phyloP scores from a whole-genome alignment of 2,113 vertebrate species.

The Melanerpes aurifrons region DNA sequence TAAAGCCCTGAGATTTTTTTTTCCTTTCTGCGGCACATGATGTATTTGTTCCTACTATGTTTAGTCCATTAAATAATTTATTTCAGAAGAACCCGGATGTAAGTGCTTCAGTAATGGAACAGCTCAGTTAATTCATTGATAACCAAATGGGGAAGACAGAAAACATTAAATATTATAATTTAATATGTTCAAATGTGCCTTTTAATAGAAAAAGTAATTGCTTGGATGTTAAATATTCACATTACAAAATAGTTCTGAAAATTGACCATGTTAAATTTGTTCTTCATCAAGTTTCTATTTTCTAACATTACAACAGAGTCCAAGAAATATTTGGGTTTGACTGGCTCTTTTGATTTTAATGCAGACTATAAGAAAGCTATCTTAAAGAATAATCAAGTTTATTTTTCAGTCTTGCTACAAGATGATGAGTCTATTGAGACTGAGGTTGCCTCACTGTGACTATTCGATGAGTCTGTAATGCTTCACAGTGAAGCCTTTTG shows the following conservation, averaged over 20 bases:
- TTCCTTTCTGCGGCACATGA: neutral
- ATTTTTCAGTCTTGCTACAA: slow-evolving; percentile 66
- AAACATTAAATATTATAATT: slow-evolving; percentile 48
- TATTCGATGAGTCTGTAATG: slow-evolving; percentile 32
- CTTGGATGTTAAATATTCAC: slow-evolving; percentile 57
- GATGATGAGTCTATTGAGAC: slow-evolving; percentile 55
- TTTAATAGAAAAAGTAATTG: slow-evolving; percentile 63
- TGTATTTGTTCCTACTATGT: neutral
- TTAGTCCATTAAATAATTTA: neutral
- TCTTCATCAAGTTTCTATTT: slow-evolving; percentile 38
- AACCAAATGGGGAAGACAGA: slow-evolving; percentile 18
- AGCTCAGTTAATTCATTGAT: slow-evolving; percentile 44
- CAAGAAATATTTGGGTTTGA: slow-evolving; percentile 41
- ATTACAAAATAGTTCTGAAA: slow-evolving; percentile 47
- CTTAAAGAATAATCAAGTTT: slow-evolving; percentile 59
- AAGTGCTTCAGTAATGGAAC: neutral
- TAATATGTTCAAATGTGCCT: slow-evolving; percentile 32
- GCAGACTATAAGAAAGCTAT: slow-evolving; percentile 38
- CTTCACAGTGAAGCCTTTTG: slow-evolving; percentile 66
- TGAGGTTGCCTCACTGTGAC: slow-evolving; percentile 62
- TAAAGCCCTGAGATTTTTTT: neutral
- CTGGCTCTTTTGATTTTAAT: slow-evolving; percentile 52
- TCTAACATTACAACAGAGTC: slow-evolving; percentile 11
- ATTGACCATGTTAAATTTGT: slow-evolving; percentile 43
- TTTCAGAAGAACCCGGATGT: slow-evolving; percentile 5